Evolutionary conservation across 2,113 vertebrate genomes (phyloP), one percentile per base, ranked within the genome.

Genomic region (Callocephalon fimbriatum): DNA sequence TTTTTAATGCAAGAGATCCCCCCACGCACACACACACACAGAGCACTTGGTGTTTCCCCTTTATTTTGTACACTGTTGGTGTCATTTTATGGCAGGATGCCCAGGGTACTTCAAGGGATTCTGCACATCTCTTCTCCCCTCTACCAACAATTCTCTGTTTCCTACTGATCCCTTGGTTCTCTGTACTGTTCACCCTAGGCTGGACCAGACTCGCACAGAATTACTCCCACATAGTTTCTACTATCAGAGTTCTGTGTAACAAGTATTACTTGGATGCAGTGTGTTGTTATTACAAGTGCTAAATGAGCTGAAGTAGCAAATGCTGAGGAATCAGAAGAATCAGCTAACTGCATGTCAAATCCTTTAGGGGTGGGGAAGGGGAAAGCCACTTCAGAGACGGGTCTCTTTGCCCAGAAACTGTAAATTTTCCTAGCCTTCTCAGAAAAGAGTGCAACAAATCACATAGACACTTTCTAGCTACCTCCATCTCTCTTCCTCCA

Each of bases 371-470:
- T 2, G 4, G 9, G 59, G 21, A 7, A 7, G 23, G 10, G 14
- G 5, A 40, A 58, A 65, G 15, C 20, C 0, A 0, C 65, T 48
- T 40, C 32, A 79, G 31, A 83, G 44, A 70, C 0, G 2, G 10
- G 2, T 66, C 38, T 84, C 70, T 53, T 27, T 26, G 47, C 17
- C 63, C 63, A 85, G 58, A 47, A 72, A 91, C 37, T 4, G 13
- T 45, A 6, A 15, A 10, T 80, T 66, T 80, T 32, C 59, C 21
- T 58, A 59, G 32, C 17, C 9, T 37, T 70, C 85, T 53, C 59
- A 86, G 71, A 37, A 76, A 59, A 58, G 22, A 62, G 16, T 3
- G 3, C 50, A 86, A 40, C 53, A 88, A 72, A 72, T 12, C 18
- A 42, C 32, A 27, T 0, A 15, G 29, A 19, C 12, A 4, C 25